Evolutionary conservation across 2,797 vertebrate species (phyloP), one percentile per base, ranked within the genome.

Genomic region (Melanogrammus aeglefinus): DNA sequence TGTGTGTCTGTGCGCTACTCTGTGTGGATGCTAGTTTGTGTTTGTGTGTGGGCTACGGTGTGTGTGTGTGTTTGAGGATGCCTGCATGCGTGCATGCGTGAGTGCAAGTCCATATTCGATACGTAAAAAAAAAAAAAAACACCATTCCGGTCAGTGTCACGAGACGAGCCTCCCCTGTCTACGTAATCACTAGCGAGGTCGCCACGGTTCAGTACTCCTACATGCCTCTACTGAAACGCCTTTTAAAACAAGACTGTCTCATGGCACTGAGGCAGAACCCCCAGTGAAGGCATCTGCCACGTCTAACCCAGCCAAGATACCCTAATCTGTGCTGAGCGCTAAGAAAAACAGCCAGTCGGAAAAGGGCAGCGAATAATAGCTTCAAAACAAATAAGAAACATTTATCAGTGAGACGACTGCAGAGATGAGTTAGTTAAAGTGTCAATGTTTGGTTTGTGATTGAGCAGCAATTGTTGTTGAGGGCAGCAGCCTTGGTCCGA

Each of bases 131-230:
- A 80, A 74, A 81, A 66, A 77, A n/a, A n/a, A n/a, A n/a, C n/a
- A n/a, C n/a, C 74, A 87, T 79, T 81, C 83, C 81, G 85, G 85
- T 84, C 86, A 83, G 77, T 85, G 81, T 88, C 80, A 84, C 51
- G 75, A 79, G 70, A 73, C 31, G 33, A 79, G 79, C 81, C 78
- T 85, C 70, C 80, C 78, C 80, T 36, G 78, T 77, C 79, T 83
- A 88, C 80, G 77, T 77, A n/a, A 31, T 82, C 78, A 84, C 89
- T 91, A 91, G 91, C 86, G 89, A 82, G 87, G 87, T 91, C 92
- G 88, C 86, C 78, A 81, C 84, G 85, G 89, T 89, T 90, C 88
- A 88, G 72, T 18, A 80, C 79, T 21, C 77, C 31, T 73, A 72
- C 82, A 79, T 85, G 77, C 51, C 79, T 85, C 84, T 73, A 76